Evolutionary conservation across 2,113 vertebrate genomes (phyloP).

Genomic region (Carassius carassius): DNA sequence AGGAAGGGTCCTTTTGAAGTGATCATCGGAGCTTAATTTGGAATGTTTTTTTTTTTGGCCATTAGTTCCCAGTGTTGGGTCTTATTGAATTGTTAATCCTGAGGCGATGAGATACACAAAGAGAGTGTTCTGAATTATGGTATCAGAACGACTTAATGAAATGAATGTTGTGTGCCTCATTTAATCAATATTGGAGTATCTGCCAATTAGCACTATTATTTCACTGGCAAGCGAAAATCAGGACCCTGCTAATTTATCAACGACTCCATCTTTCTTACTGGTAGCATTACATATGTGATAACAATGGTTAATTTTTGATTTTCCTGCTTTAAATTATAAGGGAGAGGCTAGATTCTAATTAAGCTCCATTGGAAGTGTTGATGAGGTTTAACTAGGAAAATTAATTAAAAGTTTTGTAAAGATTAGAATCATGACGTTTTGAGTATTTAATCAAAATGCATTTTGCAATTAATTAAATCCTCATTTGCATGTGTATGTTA

Average conservation of each 20-base stretch:
- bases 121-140: constrained; percentile 69
- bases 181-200: constrained; percentile 83
- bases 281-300: constrained; percentile 78
- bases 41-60: constrained; percentile 38
- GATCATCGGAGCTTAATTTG: constrained; percentile 39
- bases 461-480: constrained; percentile 76
- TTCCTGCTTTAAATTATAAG: constrained; percentile 68
- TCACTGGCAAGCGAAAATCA: constrained; percentile 72
- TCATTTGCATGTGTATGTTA: constrained; percentile 78
- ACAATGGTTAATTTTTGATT: constrained; percentile 79
- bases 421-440: constrained; percentile 81
- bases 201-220: constrained; percentile 79
- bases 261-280: constrained; percentile 70
- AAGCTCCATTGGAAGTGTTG: constrained; percentile 78
- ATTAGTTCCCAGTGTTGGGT: constrained; percentile 60
- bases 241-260: constrained; percentile 70
- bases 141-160: constrained; percentile 71
- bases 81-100: constrained; percentile 70
- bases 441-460: constrained; percentile 81
- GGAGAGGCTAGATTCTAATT: constrained; percentile 75
- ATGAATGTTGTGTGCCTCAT: constrained; percentile 72
- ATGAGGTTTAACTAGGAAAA: constrained; percentile 81
- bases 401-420: constrained; percentile 82
- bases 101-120: constrained; percentile 58
- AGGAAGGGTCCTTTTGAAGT: constrained; percentile 5